These are phyloP conservation scores for Nyctibius bracteatus DNA, from an alignment of 2,113 vertebrate genomes.

Conservation along the genomic window DNA sequence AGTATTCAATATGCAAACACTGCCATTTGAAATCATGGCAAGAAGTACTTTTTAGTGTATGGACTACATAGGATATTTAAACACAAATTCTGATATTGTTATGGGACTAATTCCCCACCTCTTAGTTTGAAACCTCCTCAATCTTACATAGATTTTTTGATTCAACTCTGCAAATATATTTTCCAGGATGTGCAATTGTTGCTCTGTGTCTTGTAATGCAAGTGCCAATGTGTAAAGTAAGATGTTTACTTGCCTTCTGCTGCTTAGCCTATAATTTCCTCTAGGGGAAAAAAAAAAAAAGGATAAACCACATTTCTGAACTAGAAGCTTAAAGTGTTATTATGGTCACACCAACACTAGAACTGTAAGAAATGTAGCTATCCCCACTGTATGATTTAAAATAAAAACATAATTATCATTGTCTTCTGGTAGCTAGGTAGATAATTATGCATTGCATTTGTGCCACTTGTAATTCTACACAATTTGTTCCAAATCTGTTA, in stretches of 20 bases:
- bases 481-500: constrained; percentile 63
- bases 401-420: constrained; percentile 38
- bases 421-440: constrained; percentile 20
- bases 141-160: background rate
- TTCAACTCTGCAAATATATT: background rate
- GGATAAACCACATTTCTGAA: constrained; percentile 5
- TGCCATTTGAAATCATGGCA: background rate
- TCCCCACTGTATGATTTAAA: background rate
- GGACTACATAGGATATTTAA: background rate
- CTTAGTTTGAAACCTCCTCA: background rate
- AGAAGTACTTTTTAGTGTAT: background rate
- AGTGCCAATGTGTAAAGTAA: background rate
- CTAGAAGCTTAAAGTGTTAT: constrained; percentile 10
- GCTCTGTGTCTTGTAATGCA: background rate
- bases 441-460: constrained; percentile 19
- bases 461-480: constrained; percentile 44
- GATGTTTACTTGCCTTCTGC: background rate
- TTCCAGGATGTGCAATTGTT: background rate
- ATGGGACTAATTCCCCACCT: background rate
- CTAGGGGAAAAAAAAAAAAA: background rate
- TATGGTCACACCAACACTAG: constrained; percentile 9
- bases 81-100: background rate
- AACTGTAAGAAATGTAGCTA: background rate
- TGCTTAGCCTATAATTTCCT: background rate
- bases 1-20: constrained; percentile 11